Evolutionary conservation across 2,797 vertebrate species (phyloP), one percentile per base, ranked within the genome.

Genomic region (Sarcoramphus papa): DNA sequence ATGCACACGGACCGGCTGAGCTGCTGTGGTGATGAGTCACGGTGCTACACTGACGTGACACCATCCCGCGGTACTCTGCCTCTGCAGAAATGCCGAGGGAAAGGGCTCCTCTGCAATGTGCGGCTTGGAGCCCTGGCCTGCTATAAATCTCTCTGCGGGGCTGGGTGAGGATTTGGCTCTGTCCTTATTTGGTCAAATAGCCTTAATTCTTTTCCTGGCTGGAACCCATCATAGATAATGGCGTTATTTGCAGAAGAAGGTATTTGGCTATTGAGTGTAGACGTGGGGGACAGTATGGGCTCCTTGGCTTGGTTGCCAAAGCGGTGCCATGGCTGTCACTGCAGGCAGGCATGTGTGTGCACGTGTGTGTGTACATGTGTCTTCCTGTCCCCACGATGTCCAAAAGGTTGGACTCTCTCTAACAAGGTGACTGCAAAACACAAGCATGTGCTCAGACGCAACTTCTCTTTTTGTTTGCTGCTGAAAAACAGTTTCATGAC

Each of bases 311-410:
- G 10, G 15, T 3, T 63, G 47, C n/a, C 3, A 0, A 76, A 72
- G 41, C 13, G 2, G 10, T 50, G 45, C 25, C 27, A 48, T 7
- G 15, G 30, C 50, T 3, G 4, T 53, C 51, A 10, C 40, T 15
- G 35, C 4, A 6, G 24, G 22, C 47, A n/a, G 70, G 23, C 3
- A 0, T 4, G 23, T 41, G n/a, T 0, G 4, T 12, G 31, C 31
- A 19, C 1, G 2, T 11, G 22, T 3, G 14, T 9, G 13, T 17
- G 7, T 18, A 6, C 3, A 4, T 2, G 22, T 30, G 35, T n/a
- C 40, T 45, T 40, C 48, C 41, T 41, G 21, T 45, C 22, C 53
- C 48, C 54, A 24, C 11, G 0, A 14, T 7, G 40, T 20, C 37
- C 68, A 15, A 6, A 24, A 62, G 22, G 41, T 33, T 35, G 53